Evolutionary conservation across 2,113 vertebrate species (phyloP).

Genomic region (Misgurnus mizolepis): DNA sequence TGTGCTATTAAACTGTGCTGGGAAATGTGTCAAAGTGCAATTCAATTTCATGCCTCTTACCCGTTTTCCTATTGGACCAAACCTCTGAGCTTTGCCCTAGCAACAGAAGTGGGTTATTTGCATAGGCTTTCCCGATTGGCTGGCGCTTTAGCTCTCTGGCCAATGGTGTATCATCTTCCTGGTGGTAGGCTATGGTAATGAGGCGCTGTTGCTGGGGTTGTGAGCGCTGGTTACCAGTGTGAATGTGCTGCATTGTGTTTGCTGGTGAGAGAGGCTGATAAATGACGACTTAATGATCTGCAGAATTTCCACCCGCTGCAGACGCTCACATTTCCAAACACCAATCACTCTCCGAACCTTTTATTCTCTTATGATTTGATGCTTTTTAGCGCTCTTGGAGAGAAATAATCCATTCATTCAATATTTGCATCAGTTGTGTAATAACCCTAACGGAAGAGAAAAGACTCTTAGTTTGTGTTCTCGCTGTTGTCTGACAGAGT

Average conservation of each 20-base stretch:
- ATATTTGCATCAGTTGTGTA: no score
- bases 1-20: conserved; percentile 81
- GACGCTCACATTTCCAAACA: conserved; percentile 71
- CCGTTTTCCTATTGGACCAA: conserved; percentile 85
- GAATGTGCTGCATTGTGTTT: conserved; percentile 82
- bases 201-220: conserved; percentile 87
- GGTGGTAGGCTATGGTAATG: conserved; percentile 90
- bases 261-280: conserved; percentile 83
- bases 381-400: no score
- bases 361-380: no score
- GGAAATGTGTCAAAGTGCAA: conserved; percentile 87
- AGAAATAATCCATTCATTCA: no score
- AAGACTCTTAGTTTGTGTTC: not conserved
- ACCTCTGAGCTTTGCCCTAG: conserved; percentile 81
- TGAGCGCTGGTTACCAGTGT: conserved; percentile 74
- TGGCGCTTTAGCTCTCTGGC: conserved; percentile 56
- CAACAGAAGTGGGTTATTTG: conserved; percentile 85
- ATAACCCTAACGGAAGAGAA: no score
- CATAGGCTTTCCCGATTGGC: conserved; percentile 81
- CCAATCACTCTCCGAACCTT: conserved; percentile 12
- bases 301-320: conserved; percentile 81
- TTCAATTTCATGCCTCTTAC: conserved; percentile 85
- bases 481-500: not conserved
- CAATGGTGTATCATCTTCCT: conserved; percentile 73
- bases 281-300: conserved; percentile 83